phyloP scores from a whole-genome alignment of 2,888 invertebrate genomes.

The Lithophane socia region DNA sequence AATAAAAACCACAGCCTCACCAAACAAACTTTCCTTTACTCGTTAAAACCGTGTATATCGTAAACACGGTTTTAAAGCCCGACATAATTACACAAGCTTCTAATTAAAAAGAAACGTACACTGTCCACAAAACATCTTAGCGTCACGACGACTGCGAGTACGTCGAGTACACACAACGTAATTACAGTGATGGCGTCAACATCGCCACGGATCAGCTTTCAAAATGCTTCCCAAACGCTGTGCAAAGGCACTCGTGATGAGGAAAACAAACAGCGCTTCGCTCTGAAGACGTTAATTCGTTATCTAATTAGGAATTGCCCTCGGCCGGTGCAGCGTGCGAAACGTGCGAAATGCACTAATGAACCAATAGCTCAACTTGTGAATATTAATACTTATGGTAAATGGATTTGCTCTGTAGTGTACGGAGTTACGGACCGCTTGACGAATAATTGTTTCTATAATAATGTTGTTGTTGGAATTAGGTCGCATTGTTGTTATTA shows the following conservation, averaged over 20 bases:
- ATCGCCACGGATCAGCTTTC: conserved; percentile 75
- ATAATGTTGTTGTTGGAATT: conserved; percentile 28
- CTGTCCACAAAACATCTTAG: conserved; percentile 55
- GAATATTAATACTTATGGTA: conserved; percentile 63
- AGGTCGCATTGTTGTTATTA: conserved; percentile 14
- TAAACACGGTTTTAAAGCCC: conserved; percentile 25
- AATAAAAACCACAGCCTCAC: neutral
- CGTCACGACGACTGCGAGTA: conserved; percentile 34
- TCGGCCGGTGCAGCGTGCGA: conserved; percentile 63
- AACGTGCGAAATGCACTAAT: conserved; percentile 74
- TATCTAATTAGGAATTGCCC: conserved; percentile 84
- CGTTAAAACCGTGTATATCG: conserved; percentile 19
- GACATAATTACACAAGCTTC: conserved; percentile 31
- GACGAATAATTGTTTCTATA: conserved; percentile 41
- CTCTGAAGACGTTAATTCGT: conserved; percentile 87
- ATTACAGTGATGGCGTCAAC: conserved; percentile 72
- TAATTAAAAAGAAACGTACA: conserved; percentile 56
- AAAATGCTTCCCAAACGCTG: conserved; percentile 77
- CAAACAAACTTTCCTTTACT: conserved; percentile 17
- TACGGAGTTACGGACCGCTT: conserved; percentile 10
- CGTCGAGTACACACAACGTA: conserved; percentile 58
- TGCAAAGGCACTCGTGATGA: conserved; percentile 78
- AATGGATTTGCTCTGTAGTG: conserved; percentile 43
- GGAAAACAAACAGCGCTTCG: conserved; percentile 79
- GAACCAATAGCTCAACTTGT: conserved; percentile 71